These are phyloP conservation scores for Galeopsomyia nigrocyanea DNA, from an alignment of 2,888 invertebrate genomes.

Conservation along the genomic window DNA sequence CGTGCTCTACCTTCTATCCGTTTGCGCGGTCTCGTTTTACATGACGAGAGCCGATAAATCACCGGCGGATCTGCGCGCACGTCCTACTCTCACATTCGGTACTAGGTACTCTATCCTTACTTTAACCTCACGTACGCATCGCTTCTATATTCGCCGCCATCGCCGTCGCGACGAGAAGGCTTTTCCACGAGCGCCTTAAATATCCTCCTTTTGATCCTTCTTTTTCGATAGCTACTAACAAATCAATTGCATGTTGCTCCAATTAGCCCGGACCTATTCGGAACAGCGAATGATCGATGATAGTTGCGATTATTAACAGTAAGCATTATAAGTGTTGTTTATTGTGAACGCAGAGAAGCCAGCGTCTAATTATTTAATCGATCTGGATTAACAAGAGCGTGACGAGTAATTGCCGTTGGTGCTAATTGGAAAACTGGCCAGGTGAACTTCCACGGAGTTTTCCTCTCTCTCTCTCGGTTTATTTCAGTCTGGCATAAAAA, in stretches of 20 bases:
- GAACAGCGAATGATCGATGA: no score
- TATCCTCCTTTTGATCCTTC: slow-evolving; percentile 18
- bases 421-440: slow-evolving; percentile 44
- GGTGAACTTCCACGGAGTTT: slow-evolving; percentile 52
- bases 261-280: no score
- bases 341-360: not conserved
- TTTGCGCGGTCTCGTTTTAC: slow-evolving; percentile 62
- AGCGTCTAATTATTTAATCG: slow-evolving; percentile 42
- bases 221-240: slow-evolving; percentile 58
- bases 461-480: no score
- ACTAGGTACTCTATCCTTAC: slow-evolving; percentile 46
- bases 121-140: slow-evolving; percentile 49
- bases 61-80: slow-evolving; percentile 52
- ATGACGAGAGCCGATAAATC: slow-evolving; percentile 65
- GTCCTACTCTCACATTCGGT: slow-evolving; percentile 58
- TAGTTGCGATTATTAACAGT: no score
- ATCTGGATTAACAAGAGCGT: slow-evolving; percentile 46
- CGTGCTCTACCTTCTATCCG: slow-evolving; percentile 51
- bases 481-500: no score
- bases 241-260: no score
- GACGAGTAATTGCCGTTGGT: slow-evolving; percentile 42
- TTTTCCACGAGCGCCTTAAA: slow-evolving; percentile 43
- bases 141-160: slow-evolving; percentile 43
- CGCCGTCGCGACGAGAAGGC: slow-evolving; percentile 51
- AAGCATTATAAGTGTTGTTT: no score